These are phyloP conservation scores for Python bivittatus DNA, from an alignment of 2,113 vertebrate species.

Conservation along the genomic window DNA sequence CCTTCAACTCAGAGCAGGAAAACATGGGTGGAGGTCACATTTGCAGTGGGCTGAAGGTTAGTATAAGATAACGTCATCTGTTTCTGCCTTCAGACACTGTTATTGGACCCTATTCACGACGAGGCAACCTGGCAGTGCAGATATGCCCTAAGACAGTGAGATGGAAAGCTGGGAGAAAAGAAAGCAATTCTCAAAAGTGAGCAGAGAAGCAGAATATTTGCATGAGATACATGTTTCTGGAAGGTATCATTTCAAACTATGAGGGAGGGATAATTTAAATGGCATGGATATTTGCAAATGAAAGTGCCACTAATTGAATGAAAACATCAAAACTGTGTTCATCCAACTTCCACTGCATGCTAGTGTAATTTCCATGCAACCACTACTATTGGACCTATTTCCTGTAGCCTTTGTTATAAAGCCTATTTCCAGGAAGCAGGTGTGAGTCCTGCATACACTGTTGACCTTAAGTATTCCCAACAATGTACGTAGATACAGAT, in stretches of 20 bases:
- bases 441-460: not conserved
- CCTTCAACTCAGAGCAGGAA: not conserved
- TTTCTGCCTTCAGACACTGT: not conserved
- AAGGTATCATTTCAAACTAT: not conserved
- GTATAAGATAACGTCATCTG: not conserved
- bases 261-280: not conserved
- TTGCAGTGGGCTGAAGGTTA: not conserved
- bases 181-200: not conserved
- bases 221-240: not conserved
- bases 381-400: not conserved
- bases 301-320: not conserved
- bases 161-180: not conserved
- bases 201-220: not conserved
- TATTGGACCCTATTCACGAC: not conserved
- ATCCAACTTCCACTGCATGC: not conserved
- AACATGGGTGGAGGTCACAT: not conserved
- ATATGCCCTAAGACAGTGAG: not conserved
- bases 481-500: not conserved
- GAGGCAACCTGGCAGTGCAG: not conserved
- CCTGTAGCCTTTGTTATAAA: not conserved
- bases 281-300: not conserved
- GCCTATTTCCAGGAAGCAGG: not conserved
- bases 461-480: not conserved
- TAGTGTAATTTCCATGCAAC: not conserved
- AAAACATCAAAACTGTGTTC: not conserved